Base-by-base conservation (phyloP, 2,888 invertebrate genomes). In the Hanleya hanleyi region DNA sequence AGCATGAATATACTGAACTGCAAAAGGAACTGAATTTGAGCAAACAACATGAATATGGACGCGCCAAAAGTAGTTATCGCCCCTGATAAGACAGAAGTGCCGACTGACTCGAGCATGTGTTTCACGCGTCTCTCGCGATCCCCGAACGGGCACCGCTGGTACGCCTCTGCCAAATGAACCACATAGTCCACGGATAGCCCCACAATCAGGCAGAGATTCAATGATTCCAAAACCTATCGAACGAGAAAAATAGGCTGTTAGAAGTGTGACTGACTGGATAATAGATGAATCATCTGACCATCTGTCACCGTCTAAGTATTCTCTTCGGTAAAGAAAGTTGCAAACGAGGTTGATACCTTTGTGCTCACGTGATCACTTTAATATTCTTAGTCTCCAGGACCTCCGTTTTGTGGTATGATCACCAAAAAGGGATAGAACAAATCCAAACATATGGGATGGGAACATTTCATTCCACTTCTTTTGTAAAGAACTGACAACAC, bases 1-100 rank as follows among this genome's bases (percentile, higher is more conserved):
- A 87, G 86, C 74, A 87, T 79, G 72, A 87, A 87, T 15, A 87
- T 72, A 0, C 87, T 87, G 71, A 87, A 87, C 77, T 87, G 87
- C 22, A 81, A 65, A 73, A 87, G 84, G 79, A 87, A 87, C 9
- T 81, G 81, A 37, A 88, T 78, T 74, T 86, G 38, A 6, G 87
- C 83, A 26, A 84, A 77, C 41, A 87, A 80, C 77, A 87, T 82
- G 71, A 87, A 87, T 22, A 82, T 22, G 0, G 87, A 81, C 6
- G 86, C 86, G 0, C 87, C 87, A 0, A 87, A 73, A 1, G 87
- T 87, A 15, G 86, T 87, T 37, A 81, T 77, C 18, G 87, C 87
- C 1, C 87, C 87, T 22, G 85, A 86, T 32, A 88, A 79, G 6
- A 87, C 83, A 0, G 87, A 86, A n/a, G 83, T 79, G 0, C 83